Conservation (phyloP, 1,140 invertebrate genomes). For the Phthorimaea operculella region DNA sequence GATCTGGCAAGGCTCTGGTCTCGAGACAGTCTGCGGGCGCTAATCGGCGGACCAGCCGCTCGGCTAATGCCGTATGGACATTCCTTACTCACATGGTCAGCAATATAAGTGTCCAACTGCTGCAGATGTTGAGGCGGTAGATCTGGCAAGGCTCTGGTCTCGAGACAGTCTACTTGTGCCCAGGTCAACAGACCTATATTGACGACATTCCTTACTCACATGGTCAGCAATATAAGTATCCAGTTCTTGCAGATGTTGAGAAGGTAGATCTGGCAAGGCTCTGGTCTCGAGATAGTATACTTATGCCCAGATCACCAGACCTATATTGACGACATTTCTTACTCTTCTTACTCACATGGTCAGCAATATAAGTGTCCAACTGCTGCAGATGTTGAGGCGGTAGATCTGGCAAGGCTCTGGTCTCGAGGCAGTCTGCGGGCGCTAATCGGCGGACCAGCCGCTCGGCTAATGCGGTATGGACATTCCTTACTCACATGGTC, state of each 20-base stretch:
- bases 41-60: slow-evolving; percentile 76
- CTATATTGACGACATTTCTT: too few species aligned
- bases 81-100: slow-evolving; percentile 75
- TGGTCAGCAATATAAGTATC: too few species aligned
- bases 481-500: too few species aligned
- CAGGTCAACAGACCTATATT: too few species aligned
- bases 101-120: slow-evolving; percentile 78
- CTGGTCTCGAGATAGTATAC: slow-evolving; percentile 80
- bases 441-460: slow-evolving; percentile 77
- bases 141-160: slow-evolving; percentile 75
- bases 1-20: slow-evolving; percentile 75
- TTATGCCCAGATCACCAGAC: too few species aligned
- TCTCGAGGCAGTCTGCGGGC: slow-evolving; percentile 77
- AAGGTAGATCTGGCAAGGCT: slow-evolving; percentile 72
- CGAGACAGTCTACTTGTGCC: too few species aligned
- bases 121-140: slow-evolving; percentile 52
- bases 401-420: slow-evolving; percentile 76
- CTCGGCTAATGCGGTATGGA: slow-evolving; percentile 77
- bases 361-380: slow-evolving; percentile 78
- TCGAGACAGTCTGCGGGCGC: slow-evolving; percentile 77
- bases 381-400: slow-evolving; percentile 40
- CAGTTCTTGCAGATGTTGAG: slow-evolving; percentile 60
- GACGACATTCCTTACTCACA: too few species aligned
- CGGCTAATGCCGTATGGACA: slow-evolving; percentile 78
- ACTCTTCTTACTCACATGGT: too few species aligned